A percentile compares a stretch with the other conserved stretches of the same genome.
phyloP scores from a whole-genome alignment of 2,797 vertebrate species.

The Mus caroli region DNA sequence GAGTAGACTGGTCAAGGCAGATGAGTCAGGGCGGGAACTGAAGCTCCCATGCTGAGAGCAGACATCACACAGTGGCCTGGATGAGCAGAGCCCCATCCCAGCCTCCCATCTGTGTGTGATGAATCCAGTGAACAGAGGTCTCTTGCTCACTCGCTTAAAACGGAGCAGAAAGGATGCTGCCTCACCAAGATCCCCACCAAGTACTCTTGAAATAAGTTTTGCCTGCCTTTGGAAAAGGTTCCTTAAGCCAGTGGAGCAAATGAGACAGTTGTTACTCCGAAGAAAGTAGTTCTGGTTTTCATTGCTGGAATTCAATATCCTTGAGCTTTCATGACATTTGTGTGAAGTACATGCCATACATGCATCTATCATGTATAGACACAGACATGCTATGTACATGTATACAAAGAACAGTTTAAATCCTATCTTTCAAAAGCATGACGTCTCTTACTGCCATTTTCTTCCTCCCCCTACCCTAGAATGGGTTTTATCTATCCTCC shows the following conservation, averaged over 20 bases:
- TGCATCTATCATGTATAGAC: not conserved
- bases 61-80: not conserved
- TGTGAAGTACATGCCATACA: not conserved
- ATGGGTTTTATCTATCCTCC: slow-evolving; percentile 49
- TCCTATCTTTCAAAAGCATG: slow-evolving; percentile 27
- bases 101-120: not conserved
- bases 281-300: slow-evolving; percentile 53
- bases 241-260: slow-evolving; percentile 45
- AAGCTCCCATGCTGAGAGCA: not conserved
- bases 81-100: fast-evolving
- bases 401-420: slow-evolving; percentile 62
- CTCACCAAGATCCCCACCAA: slow-evolving; percentile 49
- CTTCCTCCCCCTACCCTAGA: not conserved
- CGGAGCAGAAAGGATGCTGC: not conserved
- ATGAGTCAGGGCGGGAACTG: not conserved
- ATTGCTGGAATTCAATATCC: not conserved
- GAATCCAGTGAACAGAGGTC: not conserved
- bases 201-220: slow-evolving; percentile 26
- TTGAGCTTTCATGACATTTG: slow-evolving; percentile 61
- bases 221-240: slow-evolving; percentile 50
- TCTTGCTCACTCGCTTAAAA: not conserved
- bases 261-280: slow-evolving; percentile 28
- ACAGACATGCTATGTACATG: not conserved
- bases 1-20: not conserved
- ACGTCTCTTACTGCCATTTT: not conserved